Percentiles rank a stretch among this genome's conserved stretches.
Conservation (phyloP, 2,888 invertebrate genomes). For the Dryococelus australis region DNA sequence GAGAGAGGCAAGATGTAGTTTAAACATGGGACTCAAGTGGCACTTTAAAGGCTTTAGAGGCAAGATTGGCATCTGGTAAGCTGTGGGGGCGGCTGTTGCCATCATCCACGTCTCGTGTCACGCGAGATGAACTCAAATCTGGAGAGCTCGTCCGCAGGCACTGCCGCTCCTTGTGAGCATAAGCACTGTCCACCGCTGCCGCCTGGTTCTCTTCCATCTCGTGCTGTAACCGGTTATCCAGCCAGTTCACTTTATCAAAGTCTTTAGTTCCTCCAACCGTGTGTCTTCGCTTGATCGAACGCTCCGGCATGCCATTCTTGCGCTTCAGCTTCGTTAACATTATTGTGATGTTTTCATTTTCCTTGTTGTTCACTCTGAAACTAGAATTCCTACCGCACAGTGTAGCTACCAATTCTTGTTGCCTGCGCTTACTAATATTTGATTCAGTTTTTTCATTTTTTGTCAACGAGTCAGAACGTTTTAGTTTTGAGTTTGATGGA, state of each 20-base stretch:
- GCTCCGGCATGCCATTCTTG: slow-evolving; percentile 80
- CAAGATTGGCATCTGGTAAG: slow-evolving; percentile 51
- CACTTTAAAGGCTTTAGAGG: slow-evolving; percentile 62
- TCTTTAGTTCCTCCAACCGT: slow-evolving; percentile 95
- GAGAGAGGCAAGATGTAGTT: not conserved
- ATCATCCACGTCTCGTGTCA: slow-evolving; percentile 50
- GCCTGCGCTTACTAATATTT: slow-evolving; percentile 76
- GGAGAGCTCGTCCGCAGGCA: slow-evolving; percentile 68
- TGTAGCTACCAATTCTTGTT: slow-evolving; percentile 58
- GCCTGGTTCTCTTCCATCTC: slow-evolving; percentile 51
- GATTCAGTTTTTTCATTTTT: slow-evolving; percentile 81
- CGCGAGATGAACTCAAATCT: slow-evolving; percentile 60
- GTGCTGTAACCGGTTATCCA: slow-evolving; percentile 63
- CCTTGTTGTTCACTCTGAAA: slow-evolving; percentile 50
- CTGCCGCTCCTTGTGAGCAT: slow-evolving; percentile 59
- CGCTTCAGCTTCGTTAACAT: slow-evolving; percentile 67
- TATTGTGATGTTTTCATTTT: slow-evolving; percentile 56
- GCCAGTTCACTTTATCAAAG: slow-evolving; percentile 70
- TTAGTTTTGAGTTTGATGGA: slow-evolving; percentile 59
- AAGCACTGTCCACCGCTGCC: slow-evolving; percentile 36
- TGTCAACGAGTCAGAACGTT: slow-evolving; percentile 70
- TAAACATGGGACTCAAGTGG: slow-evolving; percentile 68
- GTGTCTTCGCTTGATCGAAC: slow-evolving; percentile 87
- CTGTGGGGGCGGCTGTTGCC: slow-evolving; percentile 49
- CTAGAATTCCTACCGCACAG: slow-evolving; percentile 48